Conservation (phyloP, 2,113 vertebrate genomes). For the Pedionomus torquatus region DNA sequence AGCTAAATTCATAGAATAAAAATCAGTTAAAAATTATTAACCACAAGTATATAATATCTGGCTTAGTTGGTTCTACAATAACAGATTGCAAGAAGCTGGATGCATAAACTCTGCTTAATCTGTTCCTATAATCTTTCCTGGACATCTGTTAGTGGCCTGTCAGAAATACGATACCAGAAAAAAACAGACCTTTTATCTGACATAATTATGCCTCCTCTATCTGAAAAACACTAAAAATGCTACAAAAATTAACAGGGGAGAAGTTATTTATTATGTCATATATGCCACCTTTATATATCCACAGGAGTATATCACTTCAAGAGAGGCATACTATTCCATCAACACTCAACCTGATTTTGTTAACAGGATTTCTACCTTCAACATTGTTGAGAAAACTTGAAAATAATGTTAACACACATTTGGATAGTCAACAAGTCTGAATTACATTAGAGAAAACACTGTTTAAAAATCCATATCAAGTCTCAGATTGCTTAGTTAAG, state of each 20-base stretch:
- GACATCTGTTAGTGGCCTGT: constrained; percentile 32
- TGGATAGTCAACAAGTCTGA: neutral
- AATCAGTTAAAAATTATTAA: constrained; percentile 7
- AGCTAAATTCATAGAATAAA: constrained; percentile 2
- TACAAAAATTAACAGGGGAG: neutral
- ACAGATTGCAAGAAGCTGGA: constrained; percentile 24
- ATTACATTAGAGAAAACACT: neutral
- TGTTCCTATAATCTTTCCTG: neutral
- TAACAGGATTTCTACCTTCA: neutral
- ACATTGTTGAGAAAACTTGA: neutral
- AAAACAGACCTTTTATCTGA: neutral
- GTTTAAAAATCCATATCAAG: neutral
- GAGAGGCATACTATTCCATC: neutral
- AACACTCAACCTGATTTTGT: neutral
- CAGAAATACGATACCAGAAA: neutral
- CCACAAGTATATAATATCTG: neutral
- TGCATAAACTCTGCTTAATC: neutral
- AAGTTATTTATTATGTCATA: neutral
- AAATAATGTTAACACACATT: neutral
- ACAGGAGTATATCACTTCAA: neutral
- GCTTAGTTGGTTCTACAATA: neutral
- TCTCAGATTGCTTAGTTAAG: neutral
- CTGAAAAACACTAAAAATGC: neutral
- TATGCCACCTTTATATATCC: neutral
- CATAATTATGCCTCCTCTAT: neutral